phyloP scores from a whole-genome alignment of 2,113 vertebrate genomes.

The Pitta sordida region DNA sequence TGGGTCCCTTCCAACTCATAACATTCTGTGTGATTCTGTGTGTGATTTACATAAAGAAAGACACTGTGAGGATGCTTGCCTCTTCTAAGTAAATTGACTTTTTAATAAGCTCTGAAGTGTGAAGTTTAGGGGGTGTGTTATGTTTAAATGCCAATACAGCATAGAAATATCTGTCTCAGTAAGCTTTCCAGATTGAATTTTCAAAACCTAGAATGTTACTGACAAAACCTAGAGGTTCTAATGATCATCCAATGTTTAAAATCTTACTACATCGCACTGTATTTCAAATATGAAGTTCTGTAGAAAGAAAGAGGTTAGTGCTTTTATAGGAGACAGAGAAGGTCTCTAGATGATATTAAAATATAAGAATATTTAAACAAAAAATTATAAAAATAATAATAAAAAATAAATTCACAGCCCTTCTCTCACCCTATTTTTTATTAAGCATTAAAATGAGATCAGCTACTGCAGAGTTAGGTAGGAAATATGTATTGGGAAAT shows the following conservation, averaged over 20 bases:
- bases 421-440: not conserved
- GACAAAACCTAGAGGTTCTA: not conserved
- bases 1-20: no score
- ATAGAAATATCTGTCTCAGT: not conserved
- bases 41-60: not conserved
- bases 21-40: no score
- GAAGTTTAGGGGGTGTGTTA: accelerated
- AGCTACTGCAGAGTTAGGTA: not conserved
- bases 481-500: not conserved
- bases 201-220: not conserved
- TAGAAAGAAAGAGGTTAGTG: not conserved
- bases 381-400: not conserved
- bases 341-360: not conserved
- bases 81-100: not conserved
- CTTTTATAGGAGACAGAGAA: not conserved
- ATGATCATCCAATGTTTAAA: not conserved
- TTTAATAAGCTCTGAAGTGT: not conserved
- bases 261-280: not conserved
- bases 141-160: not conserved
- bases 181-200: not conserved
- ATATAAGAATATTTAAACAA: not conserved
- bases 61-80: not conserved
- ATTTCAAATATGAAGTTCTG: not conserved
- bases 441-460: not conserved
- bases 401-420: not conserved